phyloP scores from a whole-genome alignment of 2,113 vertebrate genomes.

The Periophthalmus modestus region DNA sequence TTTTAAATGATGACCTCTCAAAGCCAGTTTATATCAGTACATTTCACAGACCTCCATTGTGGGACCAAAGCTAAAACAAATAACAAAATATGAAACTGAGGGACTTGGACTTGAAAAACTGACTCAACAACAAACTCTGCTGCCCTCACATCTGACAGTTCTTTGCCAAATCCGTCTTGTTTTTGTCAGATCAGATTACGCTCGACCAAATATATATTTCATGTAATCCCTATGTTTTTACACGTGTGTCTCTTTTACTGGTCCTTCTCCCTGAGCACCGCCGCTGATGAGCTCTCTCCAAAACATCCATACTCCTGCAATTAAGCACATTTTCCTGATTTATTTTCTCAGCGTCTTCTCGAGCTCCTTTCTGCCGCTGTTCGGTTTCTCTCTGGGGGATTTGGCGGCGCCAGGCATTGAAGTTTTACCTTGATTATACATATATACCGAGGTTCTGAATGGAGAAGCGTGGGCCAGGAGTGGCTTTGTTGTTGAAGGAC shows the following conservation, averaged over 20 bases:
- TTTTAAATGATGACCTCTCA: no score
- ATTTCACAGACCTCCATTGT: no score
- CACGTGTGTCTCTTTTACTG: conserved; percentile 15
- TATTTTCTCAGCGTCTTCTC: conserved; percentile 39
- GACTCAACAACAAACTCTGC: no score
- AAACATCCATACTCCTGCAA: conserved; percentile 60
- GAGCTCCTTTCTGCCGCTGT: conserved; percentile 22
- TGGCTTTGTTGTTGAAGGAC: conserved; percentile 68
- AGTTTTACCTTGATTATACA: conserved; percentile 65
- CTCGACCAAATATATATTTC: not conserved
- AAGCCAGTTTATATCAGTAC: no score
- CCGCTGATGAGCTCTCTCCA: conserved; percentile 44
- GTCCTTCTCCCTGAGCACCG: conserved; percentile 25
- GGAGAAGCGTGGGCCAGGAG: conserved; percentile 52
- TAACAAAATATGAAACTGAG: no score
- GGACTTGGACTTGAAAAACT: no score
- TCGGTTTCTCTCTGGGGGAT: conserved; percentile 52
- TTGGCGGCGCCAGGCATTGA: conserved; percentile 54
- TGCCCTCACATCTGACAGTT: no score
- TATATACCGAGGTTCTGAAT: conserved; percentile 58
- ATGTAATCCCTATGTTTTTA: not conserved
- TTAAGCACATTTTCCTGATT: conserved; percentile 55
- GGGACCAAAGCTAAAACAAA: no score
- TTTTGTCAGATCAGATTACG: no score
- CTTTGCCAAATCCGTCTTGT: no score